Percentiles rank a stretch among this genome's conserved stretches.
phyloP scores from a whole-genome alignment of 1,140 invertebrate genomes.

The Drosophila trapezifrons region DNA sequence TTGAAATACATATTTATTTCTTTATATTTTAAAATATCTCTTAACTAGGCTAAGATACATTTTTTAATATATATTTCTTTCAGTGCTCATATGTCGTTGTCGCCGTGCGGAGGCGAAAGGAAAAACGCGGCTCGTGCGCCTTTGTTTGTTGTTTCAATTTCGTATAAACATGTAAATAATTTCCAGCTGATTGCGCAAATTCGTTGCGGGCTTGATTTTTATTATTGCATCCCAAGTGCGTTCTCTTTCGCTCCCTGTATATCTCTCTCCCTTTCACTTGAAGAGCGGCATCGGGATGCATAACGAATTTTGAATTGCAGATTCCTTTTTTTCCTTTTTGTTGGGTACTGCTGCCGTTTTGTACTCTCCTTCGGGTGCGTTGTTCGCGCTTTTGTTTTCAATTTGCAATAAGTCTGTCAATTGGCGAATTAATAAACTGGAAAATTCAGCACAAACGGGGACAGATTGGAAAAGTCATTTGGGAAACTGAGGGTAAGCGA shows the following conservation, averaged over 20 bases:
- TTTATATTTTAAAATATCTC: not conserved
- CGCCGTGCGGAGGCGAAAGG: slow-evolving; percentile 25
- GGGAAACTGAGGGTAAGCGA: slow-evolving; percentile 34
- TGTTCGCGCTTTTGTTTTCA: slow-evolving; percentile 82
- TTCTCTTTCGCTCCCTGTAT: slow-evolving; percentile 18
- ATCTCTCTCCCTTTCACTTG: not conserved
- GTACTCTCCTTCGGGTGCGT: slow-evolving; percentile 36
- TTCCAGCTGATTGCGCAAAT: slow-evolving; percentile 80
- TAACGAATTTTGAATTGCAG: slow-evolving; percentile 71
- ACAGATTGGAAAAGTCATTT: slow-evolving; percentile 64
- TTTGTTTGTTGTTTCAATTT: slow-evolving; percentile 81
- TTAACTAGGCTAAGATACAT: not conserved
- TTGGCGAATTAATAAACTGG: slow-evolving; percentile 84
- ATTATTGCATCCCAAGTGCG: slow-evolving; percentile 69
- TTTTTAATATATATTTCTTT: not conserved
- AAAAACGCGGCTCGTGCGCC: slow-evolving; percentile 35
- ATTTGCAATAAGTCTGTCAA: slow-evolving; percentile 84
- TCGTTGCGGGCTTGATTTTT: slow-evolving; percentile 81
- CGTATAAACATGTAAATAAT: slow-evolving; percentile 82
- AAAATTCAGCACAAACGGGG: slow-evolving; percentile 73
- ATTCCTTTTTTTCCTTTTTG: slow-evolving; percentile 27
- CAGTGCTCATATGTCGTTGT: slow-evolving; percentile 38
- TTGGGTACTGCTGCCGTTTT: slow-evolving; percentile 15
- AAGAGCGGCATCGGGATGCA: slow-evolving; percentile 50
- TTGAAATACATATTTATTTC: not conserved